Conservation (phyloP, 2,888 invertebrate genomes). For the Neocrepidodera transversa region DNA sequence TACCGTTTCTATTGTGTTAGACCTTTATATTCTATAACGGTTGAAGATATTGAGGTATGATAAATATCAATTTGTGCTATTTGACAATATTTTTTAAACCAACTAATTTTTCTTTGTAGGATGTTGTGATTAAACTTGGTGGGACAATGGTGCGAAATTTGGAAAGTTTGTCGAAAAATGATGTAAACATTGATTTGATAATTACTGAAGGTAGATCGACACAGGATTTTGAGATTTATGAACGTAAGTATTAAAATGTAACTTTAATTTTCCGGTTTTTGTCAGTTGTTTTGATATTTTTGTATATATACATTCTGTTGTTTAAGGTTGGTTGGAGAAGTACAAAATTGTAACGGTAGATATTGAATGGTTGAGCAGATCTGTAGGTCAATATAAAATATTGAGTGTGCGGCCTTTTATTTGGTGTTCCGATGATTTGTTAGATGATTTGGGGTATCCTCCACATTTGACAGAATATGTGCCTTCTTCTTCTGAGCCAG, state of each 20-base stretch:
- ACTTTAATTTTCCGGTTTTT: slow-evolving; percentile 23
- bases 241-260: slow-evolving; percentile 48
- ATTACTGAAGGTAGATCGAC: slow-evolving; percentile 52
- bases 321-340: slow-evolving; percentile 54
- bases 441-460: slow-evolving; percentile 54
- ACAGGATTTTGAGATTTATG: slow-evolving; percentile 52
- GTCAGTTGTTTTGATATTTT: neutral
- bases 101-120: slow-evolving; percentile 35
- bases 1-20: slow-evolving; percentile 64
- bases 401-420: slow-evolving; percentile 52
- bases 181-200: slow-evolving; percentile 50
- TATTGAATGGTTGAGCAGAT: slow-evolving; percentile 57
- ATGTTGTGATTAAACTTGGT: slow-evolving; percentile 49
- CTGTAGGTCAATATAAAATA: slow-evolving; percentile 55
- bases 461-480: slow-evolving; percentile 41
- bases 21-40: slow-evolving; percentile 57
- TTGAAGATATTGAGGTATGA: slow-evolving; percentile 52
- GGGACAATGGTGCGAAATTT: slow-evolving; percentile 47
- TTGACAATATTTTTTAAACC: no score
- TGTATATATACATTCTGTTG: slow-evolving; percentile 40
- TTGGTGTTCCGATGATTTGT: slow-evolving; percentile 51
- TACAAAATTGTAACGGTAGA: slow-evolving; percentile 55
- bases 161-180: slow-evolving; percentile 43
- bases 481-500: no score
- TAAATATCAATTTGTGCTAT: neutral